A percentile compares a stretch with the other conserved stretches of the same genome.
phyloP scores from a whole-genome alignment of 2,797 vertebrate genomes.

The Girardinus metallicus region DNA sequence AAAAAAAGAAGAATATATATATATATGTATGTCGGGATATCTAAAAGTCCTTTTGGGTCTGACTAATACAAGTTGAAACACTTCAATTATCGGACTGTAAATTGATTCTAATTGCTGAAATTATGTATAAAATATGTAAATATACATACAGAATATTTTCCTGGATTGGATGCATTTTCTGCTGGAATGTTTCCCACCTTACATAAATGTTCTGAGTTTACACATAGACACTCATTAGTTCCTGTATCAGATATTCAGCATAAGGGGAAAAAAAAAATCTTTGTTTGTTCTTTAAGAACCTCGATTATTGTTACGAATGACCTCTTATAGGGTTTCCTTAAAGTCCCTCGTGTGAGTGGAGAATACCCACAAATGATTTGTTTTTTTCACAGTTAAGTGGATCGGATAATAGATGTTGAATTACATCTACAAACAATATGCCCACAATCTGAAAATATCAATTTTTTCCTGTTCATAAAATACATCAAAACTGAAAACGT shows the following conservation, averaged over 20 bases:
- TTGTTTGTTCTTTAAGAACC: background rate
- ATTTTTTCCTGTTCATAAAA: background rate
- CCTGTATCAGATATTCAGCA: constrained; percentile 2
- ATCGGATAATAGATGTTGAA: background rate
- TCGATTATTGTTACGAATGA: background rate
- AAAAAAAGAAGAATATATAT: constrained; percentile 52
- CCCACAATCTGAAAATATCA: background rate
- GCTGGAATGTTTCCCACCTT: constrained; percentile 11
- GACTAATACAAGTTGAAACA: constrained; percentile 16
- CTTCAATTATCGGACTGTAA: constrained; percentile 21
- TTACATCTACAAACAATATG: background rate
- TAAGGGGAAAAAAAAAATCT: background rate
- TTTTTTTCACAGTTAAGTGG: background rate
- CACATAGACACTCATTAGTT: constrained; percentile 5
- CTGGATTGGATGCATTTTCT: constrained; percentile 12
- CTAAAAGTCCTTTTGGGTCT: background rate
- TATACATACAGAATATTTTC: constrained; percentile 42
- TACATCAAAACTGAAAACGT: background rate
- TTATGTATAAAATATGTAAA: constrained; percentile 68
- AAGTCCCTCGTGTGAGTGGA: background rate
- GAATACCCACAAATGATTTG: background rate
- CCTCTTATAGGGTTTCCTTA: background rate
- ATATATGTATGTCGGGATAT: constrained; percentile 9
- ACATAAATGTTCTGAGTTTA: constrained; percentile 7
- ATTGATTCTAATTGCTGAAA: constrained; percentile 20